A percentile compares a stretch with the other conserved stretches of the same genome.
phyloP scores from a whole-genome alignment of 1,140 invertebrate species.

The Aphelinus atriplicis region DNA sequence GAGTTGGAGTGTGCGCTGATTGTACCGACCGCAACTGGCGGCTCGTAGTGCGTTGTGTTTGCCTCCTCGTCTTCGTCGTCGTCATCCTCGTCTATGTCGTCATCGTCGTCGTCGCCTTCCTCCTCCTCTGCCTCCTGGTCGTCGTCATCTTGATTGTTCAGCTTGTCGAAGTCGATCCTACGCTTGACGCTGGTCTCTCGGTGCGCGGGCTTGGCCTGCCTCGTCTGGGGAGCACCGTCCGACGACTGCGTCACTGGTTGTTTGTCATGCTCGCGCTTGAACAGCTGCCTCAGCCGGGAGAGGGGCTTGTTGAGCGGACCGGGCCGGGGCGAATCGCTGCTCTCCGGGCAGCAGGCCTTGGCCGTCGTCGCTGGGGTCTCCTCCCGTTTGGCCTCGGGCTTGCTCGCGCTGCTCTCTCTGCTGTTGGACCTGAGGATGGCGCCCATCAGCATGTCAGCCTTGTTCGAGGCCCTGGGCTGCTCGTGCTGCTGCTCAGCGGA shows the following conservation, averaged over 20 bases:
- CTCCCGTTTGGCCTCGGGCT: constrained; percentile 49
- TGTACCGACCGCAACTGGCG: constrained; percentile 44
- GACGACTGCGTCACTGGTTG: background rate
- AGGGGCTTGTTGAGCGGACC: constrained; percentile 56
- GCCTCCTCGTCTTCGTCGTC: constrained; percentile 23
- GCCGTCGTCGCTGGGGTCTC: constrained; percentile 35
- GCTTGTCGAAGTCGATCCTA: constrained; percentile 32
- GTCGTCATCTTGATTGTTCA: constrained; percentile 24
- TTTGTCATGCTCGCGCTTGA: constrained; percentile 55
- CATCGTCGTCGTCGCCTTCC: background rate
- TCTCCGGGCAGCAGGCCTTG: background rate
- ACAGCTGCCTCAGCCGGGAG: constrained; percentile 54
- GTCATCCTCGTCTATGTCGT: constrained; percentile 24
- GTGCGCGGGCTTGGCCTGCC: background rate
- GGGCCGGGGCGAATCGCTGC: constrained; percentile 52
- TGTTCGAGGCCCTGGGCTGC: constrained; percentile 46
- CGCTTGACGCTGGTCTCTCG: constrained; percentile 22
- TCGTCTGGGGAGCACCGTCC: constrained; percentile 21
- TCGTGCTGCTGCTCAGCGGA: background rate
- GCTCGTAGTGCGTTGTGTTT: constrained; percentile 32
- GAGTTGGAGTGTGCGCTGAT: constrained; percentile 49
- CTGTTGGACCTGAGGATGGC: constrained; percentile 65
- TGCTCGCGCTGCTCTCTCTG: constrained; percentile 51
- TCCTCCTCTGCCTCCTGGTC: background rate
- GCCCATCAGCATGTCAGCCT: constrained; percentile 67